Evolutionary conservation across 2,113 vertebrate genomes (phyloP).

Genomic region (Copsychus sechellarum): DNA sequence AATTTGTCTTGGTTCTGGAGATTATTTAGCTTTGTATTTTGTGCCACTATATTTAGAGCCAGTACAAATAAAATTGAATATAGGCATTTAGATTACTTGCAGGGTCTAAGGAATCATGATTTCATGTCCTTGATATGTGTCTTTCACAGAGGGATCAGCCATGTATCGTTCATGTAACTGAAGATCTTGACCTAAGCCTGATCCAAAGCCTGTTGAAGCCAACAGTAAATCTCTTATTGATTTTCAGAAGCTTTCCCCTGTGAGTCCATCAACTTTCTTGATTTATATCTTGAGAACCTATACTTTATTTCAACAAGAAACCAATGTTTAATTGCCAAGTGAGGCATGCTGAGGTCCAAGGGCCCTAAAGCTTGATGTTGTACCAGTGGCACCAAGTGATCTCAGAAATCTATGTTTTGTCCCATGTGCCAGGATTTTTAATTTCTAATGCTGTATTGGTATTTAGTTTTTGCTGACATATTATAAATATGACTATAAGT

Average conservation of each 20-base stretch:
- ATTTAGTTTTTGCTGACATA: constrained; percentile 14
- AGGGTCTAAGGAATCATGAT: background rate
- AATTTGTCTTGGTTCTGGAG: background rate
- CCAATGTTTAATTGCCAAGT: background rate
- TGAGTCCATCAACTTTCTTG: background rate
- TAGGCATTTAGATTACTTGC: background rate
- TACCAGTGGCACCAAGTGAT: background rate
- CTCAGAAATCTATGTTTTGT: background rate
- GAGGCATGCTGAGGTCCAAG: background rate
- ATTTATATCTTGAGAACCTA: background rate
- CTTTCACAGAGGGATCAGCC: background rate
- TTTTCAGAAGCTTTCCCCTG: background rate
- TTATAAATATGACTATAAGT: constrained; percentile 4
- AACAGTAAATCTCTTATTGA: constrained; percentile 3
- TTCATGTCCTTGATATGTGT: background rate
- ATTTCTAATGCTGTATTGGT: background rate
- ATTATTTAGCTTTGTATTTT: constrained; percentile 8
- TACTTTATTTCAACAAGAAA: background rate
- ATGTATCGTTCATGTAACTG: background rate
- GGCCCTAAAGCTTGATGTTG: background rate
- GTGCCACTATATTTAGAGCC: background rate
- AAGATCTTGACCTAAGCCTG: background rate
- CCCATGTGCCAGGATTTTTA: background rate
- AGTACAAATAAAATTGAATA: background rate
- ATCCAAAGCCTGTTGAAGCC: background rate